Evolutionary conservation across 2,113 vertebrate genomes (phyloP).

Genomic region (Ammodytes dubius): DNA sequence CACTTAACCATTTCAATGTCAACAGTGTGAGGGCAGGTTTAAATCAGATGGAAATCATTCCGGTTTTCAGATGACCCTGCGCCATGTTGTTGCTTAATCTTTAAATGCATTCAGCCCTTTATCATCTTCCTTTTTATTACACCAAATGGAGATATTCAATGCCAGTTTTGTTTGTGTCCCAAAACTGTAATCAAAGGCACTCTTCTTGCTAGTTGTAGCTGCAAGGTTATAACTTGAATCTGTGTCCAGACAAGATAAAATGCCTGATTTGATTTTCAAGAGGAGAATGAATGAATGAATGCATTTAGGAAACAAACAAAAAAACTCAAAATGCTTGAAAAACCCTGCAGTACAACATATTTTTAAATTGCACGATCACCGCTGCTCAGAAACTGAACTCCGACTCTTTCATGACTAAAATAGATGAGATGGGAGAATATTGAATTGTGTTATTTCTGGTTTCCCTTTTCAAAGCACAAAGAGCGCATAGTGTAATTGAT

Average conservation of each 20-base stretch:
- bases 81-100: too few species aligned
- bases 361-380: background rate
- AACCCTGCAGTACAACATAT: background rate
- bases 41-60: background rate
- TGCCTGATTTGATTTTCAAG: background rate
- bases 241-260: background rate
- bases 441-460: conserved; percentile 40
- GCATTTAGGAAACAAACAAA: background rate
- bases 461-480: conserved; percentile 62
- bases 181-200: background rate
- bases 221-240: background rate
- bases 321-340: background rate
- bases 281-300: background rate
- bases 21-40: too few species aligned
- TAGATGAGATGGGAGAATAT: conserved; percentile 42
- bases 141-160: background rate
- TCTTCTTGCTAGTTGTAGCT: background rate
- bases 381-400: background rate
- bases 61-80: too few species aligned
- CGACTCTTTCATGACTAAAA: conserved; percentile 36
- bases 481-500: conserved; percentile 39
- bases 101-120: background rate
- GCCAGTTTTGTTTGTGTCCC: background rate
- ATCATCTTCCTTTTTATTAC: background rate
- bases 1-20: too few species aligned